phyloP scores from a whole-genome alignment of 2,888 invertebrate genomes.

The Oscheius onirici region DNA sequence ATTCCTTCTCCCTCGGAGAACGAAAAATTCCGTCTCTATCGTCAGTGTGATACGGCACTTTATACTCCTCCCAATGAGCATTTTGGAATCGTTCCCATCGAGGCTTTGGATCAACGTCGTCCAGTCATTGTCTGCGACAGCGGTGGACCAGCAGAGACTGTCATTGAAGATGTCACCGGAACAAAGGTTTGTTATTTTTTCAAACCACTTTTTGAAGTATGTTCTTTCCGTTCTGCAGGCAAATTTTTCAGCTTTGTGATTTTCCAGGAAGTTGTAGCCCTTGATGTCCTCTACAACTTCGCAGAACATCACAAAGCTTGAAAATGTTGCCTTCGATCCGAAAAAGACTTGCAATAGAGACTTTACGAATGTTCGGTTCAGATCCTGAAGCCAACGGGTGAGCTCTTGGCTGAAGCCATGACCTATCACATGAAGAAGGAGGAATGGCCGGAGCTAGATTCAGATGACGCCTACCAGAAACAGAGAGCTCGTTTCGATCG shows the following conservation, averaged over 20 bases:
- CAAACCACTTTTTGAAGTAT: background rate
- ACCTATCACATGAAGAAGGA: conserved; percentile 64
- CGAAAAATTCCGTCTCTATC: conserved; percentile 73
- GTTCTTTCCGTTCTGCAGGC: too few relatives aligned
- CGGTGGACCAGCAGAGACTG: conserved; percentile 94
- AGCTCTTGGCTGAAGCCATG: conserved; percentile 68
- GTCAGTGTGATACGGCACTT: conserved; percentile 75
- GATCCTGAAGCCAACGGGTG: conserved; percentile 66
- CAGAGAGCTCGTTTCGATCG: conserved; percentile 66
- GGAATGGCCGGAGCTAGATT: conserved; percentile 67
- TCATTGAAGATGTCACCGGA: conserved; percentile 75
- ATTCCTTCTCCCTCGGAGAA: conserved; percentile 73
- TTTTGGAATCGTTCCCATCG: conserved; percentile 98
- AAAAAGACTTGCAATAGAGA: too few relatives aligned
- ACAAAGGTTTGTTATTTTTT: conserved; percentile 67
- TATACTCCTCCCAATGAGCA: conserved; percentile 98
- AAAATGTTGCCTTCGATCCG: too few relatives aligned
- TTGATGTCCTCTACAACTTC: too few relatives aligned
- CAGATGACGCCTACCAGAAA: conserved; percentile 61
- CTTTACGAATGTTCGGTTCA: too few relatives aligned
- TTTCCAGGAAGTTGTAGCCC: too few relatives aligned
- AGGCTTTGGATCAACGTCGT: conserved; percentile 92
- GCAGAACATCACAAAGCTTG: too few relatives aligned
- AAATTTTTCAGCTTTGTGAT: too few relatives aligned
- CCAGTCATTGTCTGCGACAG: conserved; percentile 94